Percentiles rank a stretch among this genome's conserved stretches.
These are phyloP conservation scores for Vultur gryphus DNA, from an alignment of 2,797 vertebrate species.

Conservation along the genomic window DNA sequence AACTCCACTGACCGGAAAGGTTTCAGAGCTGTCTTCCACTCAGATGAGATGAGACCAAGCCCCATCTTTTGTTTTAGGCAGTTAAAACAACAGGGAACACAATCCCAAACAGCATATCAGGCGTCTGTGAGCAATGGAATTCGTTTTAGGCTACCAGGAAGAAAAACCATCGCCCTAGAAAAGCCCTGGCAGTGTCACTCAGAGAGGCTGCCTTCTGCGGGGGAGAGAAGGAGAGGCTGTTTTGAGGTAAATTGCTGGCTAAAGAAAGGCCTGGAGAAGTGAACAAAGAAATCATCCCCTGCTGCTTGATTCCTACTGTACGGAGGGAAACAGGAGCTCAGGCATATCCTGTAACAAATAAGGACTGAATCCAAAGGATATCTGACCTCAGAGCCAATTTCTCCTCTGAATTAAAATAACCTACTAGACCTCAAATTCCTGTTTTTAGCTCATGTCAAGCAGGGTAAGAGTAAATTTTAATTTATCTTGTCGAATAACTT, in stretches of 20 bases:
- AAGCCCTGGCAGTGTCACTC: not conserved
- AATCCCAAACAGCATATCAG: not conserved
- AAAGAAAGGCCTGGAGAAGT: not conserved
- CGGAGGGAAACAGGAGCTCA: not conserved
- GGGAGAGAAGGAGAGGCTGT: not conserved
- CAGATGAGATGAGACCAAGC: not conserved
- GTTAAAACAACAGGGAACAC: not conserved
- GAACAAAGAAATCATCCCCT: not conserved
- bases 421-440: not conserved
- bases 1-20: not conserved
- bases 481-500: not conserved
- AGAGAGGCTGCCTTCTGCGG: too few relatives aligned
- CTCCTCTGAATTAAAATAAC: not conserved
- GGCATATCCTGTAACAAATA: not conserved
- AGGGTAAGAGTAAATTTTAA: not conserved
- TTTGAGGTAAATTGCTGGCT: not conserved
- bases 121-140: fast-evolving
- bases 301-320: not conserved
- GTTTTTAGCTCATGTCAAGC: not conserved
- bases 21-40: not conserved
- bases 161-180: not conserved
- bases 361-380: not conserved
- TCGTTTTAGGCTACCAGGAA: not conserved
- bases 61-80: not conserved
- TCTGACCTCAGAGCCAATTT: not conserved